Base-by-base conservation (phyloP, 2,113 vertebrate genomes). In the Tachysurus vachellii region DNA sequence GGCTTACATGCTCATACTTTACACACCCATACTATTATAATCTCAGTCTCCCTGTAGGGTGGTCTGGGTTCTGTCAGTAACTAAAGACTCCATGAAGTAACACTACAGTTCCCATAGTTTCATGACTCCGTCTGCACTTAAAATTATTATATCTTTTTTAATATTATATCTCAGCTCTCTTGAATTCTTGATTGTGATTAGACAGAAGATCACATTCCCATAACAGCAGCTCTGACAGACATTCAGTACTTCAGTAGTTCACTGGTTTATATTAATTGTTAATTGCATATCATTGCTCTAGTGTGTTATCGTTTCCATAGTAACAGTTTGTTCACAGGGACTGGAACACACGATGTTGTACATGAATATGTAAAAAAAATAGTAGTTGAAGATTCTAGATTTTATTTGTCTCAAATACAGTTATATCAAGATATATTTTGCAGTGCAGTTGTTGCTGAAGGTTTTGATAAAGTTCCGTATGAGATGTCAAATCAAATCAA, bases 31-130 rank as follows among this genome's bases (percentile, higher is more conserved):
- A 62, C 56, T 76, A 36, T 57, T 66, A 42, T 81, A 80, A 88
- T 64, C 53, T 70, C 79, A 21, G 28, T 71, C 28, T 80, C 81
- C 85, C 61, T 26, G 87, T 80, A 85, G 36, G 85, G 71, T 31
- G 56, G 47, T 82, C 64, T 71, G 71, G 10, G 31, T 54, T 73
- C 28, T 73, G 28, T 71, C 50, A 84, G n/a, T 36, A 31, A 36
- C 82, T 68, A 21, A n/a, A 56, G 21, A 57, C 36, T 47, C 31
- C 44, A 61, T 44, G 73, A 66, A 85, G n/a, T 31, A 28, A 13
- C 44, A 23, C 11, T 16, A 36, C 36, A 31, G 26, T 23, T 42
- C 57, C 57, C 8, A 77, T 13, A 64, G 17, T 9, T 31, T 21
- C 44, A 28, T 28, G 26, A 19, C 57, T 59, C 57, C 21, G 57